A percentile compares a stretch with the other conserved stretches of the same genome.
phyloP scores from a whole-genome alignment of 2,797 vertebrate species.

The Oreochromis grahami region DNA sequence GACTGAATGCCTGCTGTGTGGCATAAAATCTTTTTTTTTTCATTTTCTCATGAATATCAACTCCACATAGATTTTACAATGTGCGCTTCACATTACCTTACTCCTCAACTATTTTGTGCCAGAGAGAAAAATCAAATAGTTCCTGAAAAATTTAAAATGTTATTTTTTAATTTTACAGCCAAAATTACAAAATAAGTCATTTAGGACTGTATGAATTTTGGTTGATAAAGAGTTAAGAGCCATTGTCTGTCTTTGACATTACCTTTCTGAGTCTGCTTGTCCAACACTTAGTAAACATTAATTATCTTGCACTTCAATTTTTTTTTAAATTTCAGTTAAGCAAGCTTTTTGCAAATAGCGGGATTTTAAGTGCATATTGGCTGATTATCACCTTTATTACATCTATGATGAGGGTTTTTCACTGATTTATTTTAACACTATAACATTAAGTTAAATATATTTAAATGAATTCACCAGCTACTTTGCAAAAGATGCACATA shows the following conservation, averaged over 20 bases:
- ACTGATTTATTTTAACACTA: neutral
- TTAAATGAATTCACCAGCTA: neutral
- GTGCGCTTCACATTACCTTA: neutral
- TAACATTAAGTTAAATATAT: neutral
- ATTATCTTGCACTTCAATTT: slow-evolving; percentile 9
- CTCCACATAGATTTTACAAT: neutral
- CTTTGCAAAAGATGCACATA: neutral
- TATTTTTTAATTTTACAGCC: neutral
- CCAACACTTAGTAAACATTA: slow-evolving; percentile 8
- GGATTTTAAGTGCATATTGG: neutral
- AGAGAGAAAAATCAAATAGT: neutral
- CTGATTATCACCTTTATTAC: neutral
- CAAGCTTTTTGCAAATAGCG: neutral
- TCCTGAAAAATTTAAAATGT: accelerated
- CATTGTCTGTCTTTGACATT: slow-evolving; percentile 34
- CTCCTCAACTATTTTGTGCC: neutral
- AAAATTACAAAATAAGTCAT: neutral
- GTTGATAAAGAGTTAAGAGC: neutral
- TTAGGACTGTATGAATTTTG: neutral
- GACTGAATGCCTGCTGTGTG: neutral
- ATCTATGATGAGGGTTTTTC: neutral
- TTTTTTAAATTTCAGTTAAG: neutral
- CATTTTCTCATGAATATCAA: neutral
- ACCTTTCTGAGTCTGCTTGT: slow-evolving; percentile 1
- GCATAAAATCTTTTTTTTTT: neutral